Conservation (phyloP, 1,140 invertebrate species). For the Conus betulinus region DNA sequence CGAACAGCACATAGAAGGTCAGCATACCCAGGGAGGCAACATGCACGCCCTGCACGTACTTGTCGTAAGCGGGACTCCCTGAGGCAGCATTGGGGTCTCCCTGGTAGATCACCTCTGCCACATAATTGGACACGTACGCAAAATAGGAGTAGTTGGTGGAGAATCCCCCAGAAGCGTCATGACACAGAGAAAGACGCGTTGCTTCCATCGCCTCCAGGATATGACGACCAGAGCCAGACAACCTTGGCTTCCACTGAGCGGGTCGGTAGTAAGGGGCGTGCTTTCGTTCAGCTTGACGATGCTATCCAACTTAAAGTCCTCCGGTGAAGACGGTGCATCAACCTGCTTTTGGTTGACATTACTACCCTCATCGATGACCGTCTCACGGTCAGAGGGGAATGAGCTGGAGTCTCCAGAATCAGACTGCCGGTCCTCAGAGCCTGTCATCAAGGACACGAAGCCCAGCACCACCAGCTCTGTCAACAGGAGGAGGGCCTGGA, state of each 20-base stretch:
- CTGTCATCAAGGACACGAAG: background rate
- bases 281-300: background rate
- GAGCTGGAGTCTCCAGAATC: too few relatives aligned
- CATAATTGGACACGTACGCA: conserved; percentile 29
- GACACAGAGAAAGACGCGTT: conserved; percentile 4
- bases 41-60: conserved; percentile 21
- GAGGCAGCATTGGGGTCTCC: background rate
- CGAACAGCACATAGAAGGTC: conserved; percentile 23
- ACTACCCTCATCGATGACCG: background rate
- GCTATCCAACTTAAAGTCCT: background rate
- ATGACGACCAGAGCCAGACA: background rate
- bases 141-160: conserved; percentile 21
- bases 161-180: conserved; percentile 20
- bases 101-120: conserved; percentile 19
- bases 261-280: background rate
- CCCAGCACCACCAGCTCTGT: background rate
- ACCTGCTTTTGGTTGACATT: background rate
- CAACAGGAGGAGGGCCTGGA: background rate
- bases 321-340: background rate
- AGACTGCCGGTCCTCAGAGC: background rate
- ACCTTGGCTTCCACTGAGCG: background rate
- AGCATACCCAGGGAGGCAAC: conserved; percentile 27
- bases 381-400: background rate
- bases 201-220: background rate
- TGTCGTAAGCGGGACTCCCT: background rate